Conservation (phyloP, 2,888 invertebrate genomes). For the Lasioglossum calceatum region DNA sequence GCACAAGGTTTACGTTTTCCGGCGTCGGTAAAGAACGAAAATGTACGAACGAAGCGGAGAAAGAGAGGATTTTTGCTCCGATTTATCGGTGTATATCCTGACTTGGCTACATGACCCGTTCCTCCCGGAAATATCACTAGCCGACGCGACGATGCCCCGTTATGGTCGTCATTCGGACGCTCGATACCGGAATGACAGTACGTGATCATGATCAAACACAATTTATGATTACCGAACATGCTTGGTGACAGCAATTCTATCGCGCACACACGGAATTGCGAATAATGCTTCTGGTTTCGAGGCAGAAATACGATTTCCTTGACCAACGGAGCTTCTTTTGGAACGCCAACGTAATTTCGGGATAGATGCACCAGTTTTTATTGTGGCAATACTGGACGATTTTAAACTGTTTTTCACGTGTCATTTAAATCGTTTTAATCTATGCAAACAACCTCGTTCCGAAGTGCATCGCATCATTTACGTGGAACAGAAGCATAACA, state of each 20-base stretch:
- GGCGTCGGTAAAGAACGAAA: background rate
- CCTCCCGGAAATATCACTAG: background rate
- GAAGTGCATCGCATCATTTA: too few relatives aligned
- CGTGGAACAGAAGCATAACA: too few relatives aligned
- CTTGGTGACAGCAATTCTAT: background rate
- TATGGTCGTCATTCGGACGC: background rate
- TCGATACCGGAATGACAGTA: background rate
- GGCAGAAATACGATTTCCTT: background rate
- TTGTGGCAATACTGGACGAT: too few relatives aligned
- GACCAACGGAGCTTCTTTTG: background rate
- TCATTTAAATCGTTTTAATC: too few relatives aligned
- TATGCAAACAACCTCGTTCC: too few relatives aligned
- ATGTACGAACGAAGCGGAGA: background rate
- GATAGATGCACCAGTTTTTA: too few relatives aligned
- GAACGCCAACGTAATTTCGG: background rate
- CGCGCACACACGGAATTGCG: background rate
- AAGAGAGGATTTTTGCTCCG: slow-evolving; percentile 13
- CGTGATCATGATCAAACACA: background rate
- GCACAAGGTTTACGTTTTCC: slow-evolving; percentile 20
- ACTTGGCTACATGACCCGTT: background rate
- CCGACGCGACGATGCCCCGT: background rate
- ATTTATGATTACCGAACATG: background rate
- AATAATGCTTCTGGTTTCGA: background rate
- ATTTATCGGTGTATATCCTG: slow-evolving; percentile 16
- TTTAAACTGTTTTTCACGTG: too few relatives aligned